These are phyloP conservation scores for Amphipyra tragopoginis DNA, from an alignment of 2,888 invertebrate genomes.

Conservation along the genomic window DNA sequence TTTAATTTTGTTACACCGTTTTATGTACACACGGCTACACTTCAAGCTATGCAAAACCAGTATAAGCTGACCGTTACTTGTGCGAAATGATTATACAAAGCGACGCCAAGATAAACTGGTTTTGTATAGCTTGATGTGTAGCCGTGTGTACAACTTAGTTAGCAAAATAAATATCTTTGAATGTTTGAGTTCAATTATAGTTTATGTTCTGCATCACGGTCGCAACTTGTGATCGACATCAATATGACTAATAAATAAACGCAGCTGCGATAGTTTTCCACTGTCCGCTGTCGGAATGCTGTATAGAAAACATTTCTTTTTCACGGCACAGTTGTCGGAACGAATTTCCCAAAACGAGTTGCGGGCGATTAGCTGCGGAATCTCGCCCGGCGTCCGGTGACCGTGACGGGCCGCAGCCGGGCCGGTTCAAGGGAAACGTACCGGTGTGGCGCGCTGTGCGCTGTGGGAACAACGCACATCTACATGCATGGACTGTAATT, in stretches of 20 bases:
- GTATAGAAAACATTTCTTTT: slow-evolving; percentile 55
- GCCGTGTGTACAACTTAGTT: too few species aligned
- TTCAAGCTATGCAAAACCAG: too few species aligned
- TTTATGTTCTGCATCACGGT: too few species aligned
- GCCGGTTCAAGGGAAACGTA: slow-evolving; percentile 57
- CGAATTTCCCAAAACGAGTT: slow-evolving; percentile 55
- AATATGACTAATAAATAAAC: slow-evolving; percentile 2
- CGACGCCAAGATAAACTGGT: too few species aligned
- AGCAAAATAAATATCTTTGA: too few species aligned
- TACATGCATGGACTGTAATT: slow-evolving; percentile 1
- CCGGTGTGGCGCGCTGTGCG: slow-evolving; percentile 21
- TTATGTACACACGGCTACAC: too few species aligned
- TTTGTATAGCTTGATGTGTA: too few species aligned
- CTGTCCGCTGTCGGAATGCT: slow-evolving; percentile 52
- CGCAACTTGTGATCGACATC: background rate
- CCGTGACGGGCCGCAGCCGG: slow-evolving; percentile 43
- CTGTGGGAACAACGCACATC: slow-evolving; percentile 5
- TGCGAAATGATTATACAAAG: too few species aligned
- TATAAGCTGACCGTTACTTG: too few species aligned
- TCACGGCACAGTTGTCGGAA: slow-evolving; percentile 33
- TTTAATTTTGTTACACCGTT: too few species aligned
- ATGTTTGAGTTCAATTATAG: too few species aligned
- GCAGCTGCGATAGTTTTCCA: slow-evolving; percentile 25
- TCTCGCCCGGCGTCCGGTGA: slow-evolving; percentile 58
- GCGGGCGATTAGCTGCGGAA: slow-evolving; percentile 52